Base-by-base conservation (phyloP, 2,797 vertebrate species). In the Pseudochirops cupreus region DNA sequence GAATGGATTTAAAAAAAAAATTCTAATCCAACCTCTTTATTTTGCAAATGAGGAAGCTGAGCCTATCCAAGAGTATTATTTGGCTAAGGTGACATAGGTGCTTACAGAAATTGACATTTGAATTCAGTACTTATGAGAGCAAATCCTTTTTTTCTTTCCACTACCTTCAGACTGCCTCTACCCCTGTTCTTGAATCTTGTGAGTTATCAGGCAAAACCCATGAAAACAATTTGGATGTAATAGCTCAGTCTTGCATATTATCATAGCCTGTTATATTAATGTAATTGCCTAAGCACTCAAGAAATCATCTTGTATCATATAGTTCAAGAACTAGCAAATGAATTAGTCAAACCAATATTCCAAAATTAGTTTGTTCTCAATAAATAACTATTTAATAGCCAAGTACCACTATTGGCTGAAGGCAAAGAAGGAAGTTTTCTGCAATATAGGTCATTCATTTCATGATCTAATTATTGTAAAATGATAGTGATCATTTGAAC, bases 271-370 rank as follows among this genome's bases (percentile, higher is more conserved):
- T 91, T 94, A 95, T 33, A 5, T 92, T 95, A 97, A 92, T 95
- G 92, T 74, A 9, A 54, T 94, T 98, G 74, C 53, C 87, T 95
- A 93, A 1, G 13, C 92, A 96, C 93, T 97, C 97, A 95, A 97
- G 96, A 98, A 98, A 98, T 98, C 91, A 94, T 97, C 93, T 94
- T 96, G 96, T 96, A 96, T 95, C 87, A 54, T 91, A 46, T 82
- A 82, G 97, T 98, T 98, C 97, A 97, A 98, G 96, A 90, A 95
- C 24, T 91, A 94, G 91, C 91, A 93, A 96, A 97, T 39, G 96
- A 98, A 96, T 98, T 97, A 97, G 82, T 96, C 91, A 91, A 46
- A 94, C 82, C 95, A 94, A 91, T 91, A 92, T 14, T 93, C 92
- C 97, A 87, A 82, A 50, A 26, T 46, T 87, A 87, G 21, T 46